phyloP scores from a whole-genome alignment of 1,140 invertebrate species.

The Luehdorfia chinensis region DNA sequence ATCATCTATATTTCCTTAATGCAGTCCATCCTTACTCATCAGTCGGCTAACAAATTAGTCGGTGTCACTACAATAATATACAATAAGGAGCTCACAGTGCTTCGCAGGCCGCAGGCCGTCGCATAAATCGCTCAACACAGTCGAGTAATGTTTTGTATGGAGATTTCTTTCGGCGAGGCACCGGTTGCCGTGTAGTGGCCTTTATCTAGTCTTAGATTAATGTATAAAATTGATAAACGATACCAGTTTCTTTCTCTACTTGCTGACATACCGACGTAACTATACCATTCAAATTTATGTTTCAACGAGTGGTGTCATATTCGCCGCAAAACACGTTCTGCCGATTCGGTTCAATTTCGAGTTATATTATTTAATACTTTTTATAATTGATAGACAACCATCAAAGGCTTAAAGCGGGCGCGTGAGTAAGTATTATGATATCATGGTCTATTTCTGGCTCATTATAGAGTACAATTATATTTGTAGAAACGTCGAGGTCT shows the following conservation, averaged over 20 bases:
- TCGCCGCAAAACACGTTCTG: too few relatives aligned
- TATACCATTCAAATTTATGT: slow-evolving; percentile 30
- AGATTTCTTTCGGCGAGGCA: slow-evolving; percentile 74
- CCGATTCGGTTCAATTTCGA: too few relatives aligned
- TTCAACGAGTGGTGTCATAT: background rate
- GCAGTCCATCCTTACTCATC: slow-evolving; percentile 44
- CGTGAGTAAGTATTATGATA: slow-evolving; percentile 44
- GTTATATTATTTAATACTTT: background rate
- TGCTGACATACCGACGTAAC: slow-evolving; percentile 31
- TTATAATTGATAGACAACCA: slow-evolving; percentile 1
- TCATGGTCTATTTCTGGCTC: slow-evolving; percentile 57
- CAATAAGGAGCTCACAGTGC: slow-evolving; percentile 61
- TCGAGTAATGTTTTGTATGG: slow-evolving; percentile 75
- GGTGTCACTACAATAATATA: slow-evolving; percentile 76
- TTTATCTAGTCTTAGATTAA: slow-evolving; percentile 75
- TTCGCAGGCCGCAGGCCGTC: slow-evolving; percentile 46
- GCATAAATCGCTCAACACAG: slow-evolving; percentile 72
- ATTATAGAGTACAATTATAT: slow-evolving; percentile 46
- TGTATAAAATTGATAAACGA: slow-evolving; percentile 66
- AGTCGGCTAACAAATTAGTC: slow-evolving; percentile 74
- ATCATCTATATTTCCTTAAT: slow-evolving; percentile 19
- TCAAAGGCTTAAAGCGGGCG: background rate
- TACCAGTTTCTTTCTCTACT: slow-evolving; percentile 33
- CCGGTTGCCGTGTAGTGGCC: slow-evolving; percentile 57
- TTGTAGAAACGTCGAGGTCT: slow-evolving; percentile 43